These are phyloP conservation scores for Drosophila recens DNA, from an alignment of 2,888 invertebrate genomes.

Conservation along the genomic window DNA sequence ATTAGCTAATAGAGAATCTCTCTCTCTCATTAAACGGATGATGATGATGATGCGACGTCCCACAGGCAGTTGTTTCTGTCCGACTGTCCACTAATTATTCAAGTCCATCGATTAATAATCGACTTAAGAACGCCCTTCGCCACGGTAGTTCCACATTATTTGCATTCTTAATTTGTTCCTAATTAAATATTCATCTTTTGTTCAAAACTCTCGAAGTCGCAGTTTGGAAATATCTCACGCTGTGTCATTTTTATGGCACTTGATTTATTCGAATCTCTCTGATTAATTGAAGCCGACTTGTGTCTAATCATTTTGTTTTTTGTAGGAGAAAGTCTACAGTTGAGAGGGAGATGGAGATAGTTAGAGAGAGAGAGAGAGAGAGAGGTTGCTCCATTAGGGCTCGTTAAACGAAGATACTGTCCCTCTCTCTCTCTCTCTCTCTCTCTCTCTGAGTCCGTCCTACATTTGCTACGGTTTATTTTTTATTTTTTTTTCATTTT, in stretches of 20 bases:
- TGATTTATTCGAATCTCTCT: constrained; percentile 76
- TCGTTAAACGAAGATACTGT: constrained; percentile 62
- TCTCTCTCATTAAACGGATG: neutral
- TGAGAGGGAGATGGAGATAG: constrained; percentile 16
- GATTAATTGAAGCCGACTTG: constrained; percentile 78
- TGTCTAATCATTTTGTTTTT: constrained; percentile 37
- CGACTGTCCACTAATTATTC: constrained; percentile 68
- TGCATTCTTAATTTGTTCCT: constrained; percentile 79
- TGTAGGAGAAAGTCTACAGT: constrained; percentile 63
- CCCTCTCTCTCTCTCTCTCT: constrained; percentile 5
- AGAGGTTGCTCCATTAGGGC: constrained; percentile 61
- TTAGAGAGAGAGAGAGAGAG: constrained; percentile 15
- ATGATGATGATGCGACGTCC: constrained; percentile 29
- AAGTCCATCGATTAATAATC: constrained; percentile 74
- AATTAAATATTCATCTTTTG: constrained; percentile 79
- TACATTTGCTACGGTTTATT: constrained; percentile 77
- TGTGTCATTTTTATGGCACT: constrained; percentile 77
- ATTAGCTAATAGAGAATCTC: constrained; percentile 53
- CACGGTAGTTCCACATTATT: constrained; percentile 76
- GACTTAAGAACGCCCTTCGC: constrained; percentile 48
- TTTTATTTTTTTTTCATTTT: no score
- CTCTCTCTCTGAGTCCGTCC: constrained; percentile 37
- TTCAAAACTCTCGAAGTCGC: constrained; percentile 25
- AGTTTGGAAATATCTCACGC: constrained; percentile 63
- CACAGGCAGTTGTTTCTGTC: constrained; percentile 18